Evolutionary conservation across 2,797 vertebrate species (phyloP).

Genomic region (Salarias fasciatus): DNA sequence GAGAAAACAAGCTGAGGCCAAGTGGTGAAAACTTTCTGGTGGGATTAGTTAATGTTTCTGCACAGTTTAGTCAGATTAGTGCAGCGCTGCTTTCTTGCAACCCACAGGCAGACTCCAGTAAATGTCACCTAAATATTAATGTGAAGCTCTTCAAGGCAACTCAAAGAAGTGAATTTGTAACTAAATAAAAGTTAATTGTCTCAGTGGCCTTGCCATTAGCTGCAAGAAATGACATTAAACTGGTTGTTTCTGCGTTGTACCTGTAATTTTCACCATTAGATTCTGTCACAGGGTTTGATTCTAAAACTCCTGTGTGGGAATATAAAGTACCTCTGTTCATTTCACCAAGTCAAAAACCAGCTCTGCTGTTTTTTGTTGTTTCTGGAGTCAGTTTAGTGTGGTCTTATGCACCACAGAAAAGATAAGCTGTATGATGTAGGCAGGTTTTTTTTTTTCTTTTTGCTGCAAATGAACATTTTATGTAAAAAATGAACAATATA

Average conservation of each 20-base stretch:
- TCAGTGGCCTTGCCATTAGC: constrained; percentile 12
- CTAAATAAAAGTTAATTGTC: constrained; percentile 17
- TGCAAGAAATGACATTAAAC: not conserved
- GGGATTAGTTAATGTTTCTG: not conserved
- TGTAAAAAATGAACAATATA: too few species aligned
- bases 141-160: constrained; percentile 8
- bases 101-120: constrained; percentile 4
- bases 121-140: constrained; percentile 28
- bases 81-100: constrained; percentile 1
- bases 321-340: not conserved
- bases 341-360: not conserved
- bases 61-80: constrained; percentile 1
- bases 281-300: not conserved
- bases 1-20: not conserved
- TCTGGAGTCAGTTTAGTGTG: not conserved
- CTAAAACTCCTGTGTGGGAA: not conserved
- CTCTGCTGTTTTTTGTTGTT: not conserved
- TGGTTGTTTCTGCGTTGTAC: constrained; percentile 1
- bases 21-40: not conserved
- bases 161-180: constrained; percentile 2
- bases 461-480: too few species aligned
- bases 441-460: too few species aligned
- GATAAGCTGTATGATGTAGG: too few species aligned
- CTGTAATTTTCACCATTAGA: not conserved
- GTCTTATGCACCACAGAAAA: too few species aligned